Evolutionary conservation across 2,113 vertebrate species (phyloP).

Genomic region (Notothenia rossii): DNA sequence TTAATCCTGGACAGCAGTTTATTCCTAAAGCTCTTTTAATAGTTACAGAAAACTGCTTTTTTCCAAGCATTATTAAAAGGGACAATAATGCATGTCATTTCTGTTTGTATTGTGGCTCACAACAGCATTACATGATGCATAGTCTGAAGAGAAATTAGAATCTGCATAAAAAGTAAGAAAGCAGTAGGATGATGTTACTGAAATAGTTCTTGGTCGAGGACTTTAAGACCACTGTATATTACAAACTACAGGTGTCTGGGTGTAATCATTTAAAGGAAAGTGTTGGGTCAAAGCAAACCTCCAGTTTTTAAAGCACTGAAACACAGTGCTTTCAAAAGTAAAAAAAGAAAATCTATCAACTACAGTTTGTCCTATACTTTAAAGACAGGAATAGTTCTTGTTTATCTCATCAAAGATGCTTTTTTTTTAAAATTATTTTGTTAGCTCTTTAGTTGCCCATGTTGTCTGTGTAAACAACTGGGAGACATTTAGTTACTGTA

Average conservation of each 20-base stretch:
- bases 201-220: constrained; percentile 21
- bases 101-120: not conserved
- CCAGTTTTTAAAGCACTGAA: constrained; percentile 29
- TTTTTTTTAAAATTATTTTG: not conserved
- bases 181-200: not conserved
- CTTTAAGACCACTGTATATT: constrained; percentile 17
- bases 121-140: not conserved
- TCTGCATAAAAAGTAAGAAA: not conserved
- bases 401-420: not conserved
- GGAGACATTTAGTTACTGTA: constrained; percentile 19
- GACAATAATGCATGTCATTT: constrained; percentile 17
- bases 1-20: constrained; percentile 16
- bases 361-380: constrained; percentile 36
- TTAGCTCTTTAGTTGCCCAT: constrained; percentile 19
- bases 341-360: constrained; percentile 41
- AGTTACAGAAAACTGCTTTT: not conserved
- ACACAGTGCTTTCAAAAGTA: constrained; percentile 12
- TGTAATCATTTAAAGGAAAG: constrained; percentile 21
- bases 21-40: constrained; percentile 37
- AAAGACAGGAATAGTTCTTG: constrained; percentile 27
- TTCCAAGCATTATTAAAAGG: not conserved
- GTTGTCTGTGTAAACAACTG: constrained; percentile 47
- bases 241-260: constrained; percentile 26
- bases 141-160: not conserved
- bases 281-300: constrained; percentile 19